Percentiles rank a stretch among this genome's conserved stretches.
phyloP scores from a whole-genome alignment of 1,140 invertebrate genomes.

The Polypedilum vanderplanki region DNA sequence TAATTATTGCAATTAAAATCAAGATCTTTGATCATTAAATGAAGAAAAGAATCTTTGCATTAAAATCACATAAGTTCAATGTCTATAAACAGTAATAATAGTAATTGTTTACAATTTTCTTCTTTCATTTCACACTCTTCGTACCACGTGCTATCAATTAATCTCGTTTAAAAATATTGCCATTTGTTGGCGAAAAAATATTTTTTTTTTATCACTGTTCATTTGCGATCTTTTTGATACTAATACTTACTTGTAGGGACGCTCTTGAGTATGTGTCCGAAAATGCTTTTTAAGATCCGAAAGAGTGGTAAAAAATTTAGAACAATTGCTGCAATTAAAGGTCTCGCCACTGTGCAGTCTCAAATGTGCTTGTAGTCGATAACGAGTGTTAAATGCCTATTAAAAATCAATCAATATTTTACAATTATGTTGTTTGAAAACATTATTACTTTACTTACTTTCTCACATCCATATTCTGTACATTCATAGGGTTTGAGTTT shows the following conservation, averaged over 20 bases:
- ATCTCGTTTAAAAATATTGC: not conserved
- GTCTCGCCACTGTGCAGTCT: slow-evolving; percentile 88
- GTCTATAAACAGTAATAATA: not conserved
- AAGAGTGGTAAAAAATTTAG: slow-evolving; percentile 88
- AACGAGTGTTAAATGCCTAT: slow-evolving; percentile 83
- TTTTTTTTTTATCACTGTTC: not conserved
- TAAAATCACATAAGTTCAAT: not conserved
- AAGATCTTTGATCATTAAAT: not conserved
- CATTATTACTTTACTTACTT: slow-evolving; percentile 38
- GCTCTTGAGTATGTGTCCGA: slow-evolving; percentile 85
- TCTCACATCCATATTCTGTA: slow-evolving; percentile 69
- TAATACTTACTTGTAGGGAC: slow-evolving; percentile 74
- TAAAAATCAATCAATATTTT: no score
- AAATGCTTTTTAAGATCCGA: slow-evolving; percentile 91
- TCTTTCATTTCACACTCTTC: not conserved
- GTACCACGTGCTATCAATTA: slow-evolving; percentile 11
- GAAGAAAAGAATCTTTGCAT: not conserved
- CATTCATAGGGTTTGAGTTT: slow-evolving; percentile 88
- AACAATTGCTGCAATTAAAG: slow-evolving; percentile 88
- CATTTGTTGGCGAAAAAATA: not conserved
- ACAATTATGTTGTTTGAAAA: no score
- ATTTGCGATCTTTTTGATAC: not conserved
- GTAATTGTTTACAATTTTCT: not conserved
- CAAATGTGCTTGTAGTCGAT: slow-evolving; percentile 86
- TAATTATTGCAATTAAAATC: not conserved